phyloP scores from a whole-genome alignment of 2,888 invertebrate genomes.

The Rhamnusium bicolor region DNA sequence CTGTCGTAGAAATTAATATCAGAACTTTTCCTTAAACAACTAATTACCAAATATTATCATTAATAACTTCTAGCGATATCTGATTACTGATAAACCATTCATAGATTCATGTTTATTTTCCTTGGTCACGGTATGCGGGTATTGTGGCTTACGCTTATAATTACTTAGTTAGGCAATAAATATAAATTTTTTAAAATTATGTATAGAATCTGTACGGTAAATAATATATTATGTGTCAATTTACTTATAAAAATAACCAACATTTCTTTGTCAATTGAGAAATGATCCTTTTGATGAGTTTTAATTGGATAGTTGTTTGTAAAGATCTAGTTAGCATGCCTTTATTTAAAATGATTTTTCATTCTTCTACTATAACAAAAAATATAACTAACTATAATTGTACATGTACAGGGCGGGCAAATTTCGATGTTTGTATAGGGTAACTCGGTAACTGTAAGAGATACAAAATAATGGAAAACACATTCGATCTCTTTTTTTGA shows the following conservation, averaged over 20 bases:
- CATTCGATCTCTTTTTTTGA: too few relatives aligned
- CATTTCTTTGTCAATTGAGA: slow-evolving; percentile 7
- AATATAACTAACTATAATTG: too few relatives aligned
- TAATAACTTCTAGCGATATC: slow-evolving; percentile 21
- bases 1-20: slow-evolving; percentile 1
- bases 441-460: too few relatives aligned
- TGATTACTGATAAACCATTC: slow-evolving; percentile 23
- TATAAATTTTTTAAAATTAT: slow-evolving; percentile 14
- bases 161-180: slow-evolving; percentile 25
- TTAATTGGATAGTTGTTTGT: background rate
- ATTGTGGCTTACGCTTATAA: slow-evolving; percentile 35
- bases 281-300: background rate
- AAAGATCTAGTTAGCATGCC: too few relatives aligned
- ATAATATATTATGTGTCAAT: slow-evolving; percentile 24
- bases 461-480: too few relatives aligned
- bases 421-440: too few relatives aligned
- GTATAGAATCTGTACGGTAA: slow-evolving; percentile 12
- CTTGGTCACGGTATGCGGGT: slow-evolving; percentile 15
- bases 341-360: too few relatives aligned
- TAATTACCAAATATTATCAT: slow-evolving; percentile 32
- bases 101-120: slow-evolving; percentile 6
- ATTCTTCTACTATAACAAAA: too few relatives aligned
- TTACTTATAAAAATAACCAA: slow-evolving; percentile 4
- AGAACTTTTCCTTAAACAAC: slow-evolving; percentile 17
- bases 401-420: too few relatives aligned